Evolutionary conservation across 2,888 invertebrate genomes (phyloP), one percentile per base, ranked within the genome.

Genomic region (Phyto melanocephala): DNA sequence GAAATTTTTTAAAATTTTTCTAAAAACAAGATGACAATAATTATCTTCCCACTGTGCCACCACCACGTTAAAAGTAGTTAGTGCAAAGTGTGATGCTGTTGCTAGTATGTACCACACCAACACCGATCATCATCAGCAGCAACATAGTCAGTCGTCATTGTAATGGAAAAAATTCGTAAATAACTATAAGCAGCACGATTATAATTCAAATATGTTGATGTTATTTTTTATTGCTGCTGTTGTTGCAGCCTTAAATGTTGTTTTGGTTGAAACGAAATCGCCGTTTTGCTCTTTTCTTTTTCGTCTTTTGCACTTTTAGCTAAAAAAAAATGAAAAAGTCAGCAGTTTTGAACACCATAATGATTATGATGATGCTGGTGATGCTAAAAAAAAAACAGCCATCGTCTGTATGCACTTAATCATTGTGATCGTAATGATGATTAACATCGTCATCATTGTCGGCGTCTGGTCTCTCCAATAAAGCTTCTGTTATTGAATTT

Each of bases 401-500:
- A 20, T 28, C 17, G 28, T 42, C 15, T 45, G 11, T 63, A 20
- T 15, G 22, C 24, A 52, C 13, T 67, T 58, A 50, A 76, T 67
- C 37, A 50, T 58, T 37, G 28, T 22, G 33, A 20, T 33, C 50
- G 40, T 63, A 15, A 76, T 56, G 42, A 35, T 17, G 50, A 47
- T 47, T 10, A 70, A 56, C 22, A 75, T 33, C 62, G 24, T 76
- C 74, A 75, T 70, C 7, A 80, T 75, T 70, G 80, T 75, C 75
- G 79, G 79, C 79, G 82, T 81, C 68, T 72, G 78, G 72, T 63
- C 77, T 78, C 60, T 47, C 72, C 68, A 81, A 78, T 72, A 81
- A 81, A 78, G 81, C 81, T 81, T 78, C 81, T 78, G 81, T 81
- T 81, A 78, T 81, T 77, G 65, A 70, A 56, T 62, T 54, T 77